Percentiles rank a stretch among this genome's conserved stretches.
phyloP scores from a whole-genome alignment of 2,113 vertebrate species.

The Electrona antarctica region DNA sequence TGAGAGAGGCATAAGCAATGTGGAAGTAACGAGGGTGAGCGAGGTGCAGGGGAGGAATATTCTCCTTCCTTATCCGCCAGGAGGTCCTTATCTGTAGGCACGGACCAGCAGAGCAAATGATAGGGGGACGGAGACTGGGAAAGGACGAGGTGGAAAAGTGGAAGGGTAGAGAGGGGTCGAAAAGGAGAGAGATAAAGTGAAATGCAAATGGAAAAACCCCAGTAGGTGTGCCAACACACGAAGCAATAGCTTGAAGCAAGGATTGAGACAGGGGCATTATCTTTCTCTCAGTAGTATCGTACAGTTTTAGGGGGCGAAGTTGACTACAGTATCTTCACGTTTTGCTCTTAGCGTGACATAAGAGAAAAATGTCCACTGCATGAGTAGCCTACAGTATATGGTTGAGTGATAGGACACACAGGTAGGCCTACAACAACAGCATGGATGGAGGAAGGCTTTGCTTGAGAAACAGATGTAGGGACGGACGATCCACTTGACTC shows the following conservation, averaged over 20 bases:
- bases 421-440: neutral
- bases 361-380: too few species aligned
- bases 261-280: slow-evolving; percentile 24
- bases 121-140: slow-evolving; percentile 28
- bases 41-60: slow-evolving; percentile 21
- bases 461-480: neutral
- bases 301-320: neutral
- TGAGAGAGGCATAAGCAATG: slow-evolving; percentile 37
- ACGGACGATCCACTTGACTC: neutral
- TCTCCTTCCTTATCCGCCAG: slow-evolving; percentile 35
- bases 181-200: neutral
- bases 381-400: too few species aligned
- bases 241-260: slow-evolving; percentile 13
- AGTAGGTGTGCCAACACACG: slow-evolving; percentile 7
- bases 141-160: neutral
- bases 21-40: slow-evolving; percentile 32
- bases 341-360: neutral
- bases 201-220: slow-evolving; percentile 5
- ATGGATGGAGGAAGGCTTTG: neutral
- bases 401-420: slow-evolving; percentile 8
- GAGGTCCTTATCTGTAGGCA: slow-evolving; percentile 43
- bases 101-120: slow-evolving; percentile 67
- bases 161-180: slow-evolving; percentile 13
- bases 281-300: slow-evolving; percentile 16
- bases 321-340: neutral